Evolutionary conservation across 2,113 vertebrate species (phyloP), one percentile per base, ranked within the genome.

Genomic region (Falco punctatus): DNA sequence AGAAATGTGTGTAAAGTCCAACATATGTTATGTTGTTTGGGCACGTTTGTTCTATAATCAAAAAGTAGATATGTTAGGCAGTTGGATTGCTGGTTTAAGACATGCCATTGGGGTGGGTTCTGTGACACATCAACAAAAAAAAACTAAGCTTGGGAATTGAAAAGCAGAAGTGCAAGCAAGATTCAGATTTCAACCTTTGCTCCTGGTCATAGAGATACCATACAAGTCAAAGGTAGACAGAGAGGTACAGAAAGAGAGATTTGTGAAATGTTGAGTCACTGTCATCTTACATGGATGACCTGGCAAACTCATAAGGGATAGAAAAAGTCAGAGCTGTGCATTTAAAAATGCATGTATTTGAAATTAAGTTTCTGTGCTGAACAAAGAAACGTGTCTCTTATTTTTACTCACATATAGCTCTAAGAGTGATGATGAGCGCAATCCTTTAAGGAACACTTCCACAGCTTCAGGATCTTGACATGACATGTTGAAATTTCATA

Each of bases 311-410:
- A 15, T 7, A 33, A 67, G 15, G 17, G 24, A 64, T 2, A 58
- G 24, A 62, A 57, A 81, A 87, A 57, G 9, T 57, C 21, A 69
- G 21, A 85, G 32, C 8, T 38, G 7, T 35, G 44, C 7, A 1
- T 70, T 90, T 66, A 62, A 83, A 88, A 83, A 46, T 26, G 11
- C 9, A 52, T 5, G 9, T 4, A 35, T 79, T 65, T 90, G 52
- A 84, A 87, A 81, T n/a, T 0, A 72, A 55, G 4, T n/a, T 71
- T 73, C 40, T 78, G 21, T 33, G 11, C 24, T 78, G 6, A 40
- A 49, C 62, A 44, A 88, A 73, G 4, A 32, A 77, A 7, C 9
- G 10, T 0, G 0, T 26, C 9, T 62, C n/a, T 69, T 73, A 49
- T 57, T 78, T 96, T 83, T 24, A 15, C 5, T 82, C 30, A 89